These are phyloP conservation scores for Ascidia mentula DNA, from an alignment of 23 tunicate species.

Conservation along the genomic window DNA sequence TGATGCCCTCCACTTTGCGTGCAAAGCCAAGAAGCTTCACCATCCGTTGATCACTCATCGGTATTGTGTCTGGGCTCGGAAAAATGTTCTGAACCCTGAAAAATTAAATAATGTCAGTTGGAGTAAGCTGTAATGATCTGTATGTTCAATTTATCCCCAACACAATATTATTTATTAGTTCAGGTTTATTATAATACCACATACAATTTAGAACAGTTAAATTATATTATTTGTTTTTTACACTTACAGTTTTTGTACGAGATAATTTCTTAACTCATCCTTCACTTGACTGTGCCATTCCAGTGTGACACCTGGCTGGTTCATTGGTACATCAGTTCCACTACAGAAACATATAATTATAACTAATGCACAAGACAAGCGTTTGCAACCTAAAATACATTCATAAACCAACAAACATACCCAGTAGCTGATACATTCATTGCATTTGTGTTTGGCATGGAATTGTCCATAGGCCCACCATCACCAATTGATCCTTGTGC, in stretches of 20 bases:
- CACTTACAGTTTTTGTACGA: conserved; percentile 93
- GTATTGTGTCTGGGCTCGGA: conserved; percentile 81
- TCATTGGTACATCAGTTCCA: conserved; percentile 26
- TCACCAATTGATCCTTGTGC: background rate
- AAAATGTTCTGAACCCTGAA: conserved; percentile 88
- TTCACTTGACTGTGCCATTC: conserved; percentile 86
- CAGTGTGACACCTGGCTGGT: conserved; percentile 43
- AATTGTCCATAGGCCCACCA: background rate
- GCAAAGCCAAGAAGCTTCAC: conserved; percentile 78
- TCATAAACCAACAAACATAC: background rate
- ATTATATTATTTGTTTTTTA: background rate
- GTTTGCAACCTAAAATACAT: background rate
- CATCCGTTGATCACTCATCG: conserved; percentile 77
- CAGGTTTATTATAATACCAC: too few species aligned
- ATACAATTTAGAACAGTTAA: too few species aligned
- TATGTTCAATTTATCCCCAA: too few species aligned
- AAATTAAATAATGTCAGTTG: background rate
- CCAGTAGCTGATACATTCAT: background rate
- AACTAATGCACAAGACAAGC: background rate
- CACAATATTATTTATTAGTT: too few species aligned
- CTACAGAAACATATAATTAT: background rate
- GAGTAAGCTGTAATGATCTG: background rate
- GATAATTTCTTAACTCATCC: conserved; percentile 80
- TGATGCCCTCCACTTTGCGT: conserved; percentile 85
- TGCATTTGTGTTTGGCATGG: background rate